These are phyloP conservation scores for Apodemus agrarius DNA, from an alignment of 2,797 vertebrate species.

Conservation along the genomic window DNA sequence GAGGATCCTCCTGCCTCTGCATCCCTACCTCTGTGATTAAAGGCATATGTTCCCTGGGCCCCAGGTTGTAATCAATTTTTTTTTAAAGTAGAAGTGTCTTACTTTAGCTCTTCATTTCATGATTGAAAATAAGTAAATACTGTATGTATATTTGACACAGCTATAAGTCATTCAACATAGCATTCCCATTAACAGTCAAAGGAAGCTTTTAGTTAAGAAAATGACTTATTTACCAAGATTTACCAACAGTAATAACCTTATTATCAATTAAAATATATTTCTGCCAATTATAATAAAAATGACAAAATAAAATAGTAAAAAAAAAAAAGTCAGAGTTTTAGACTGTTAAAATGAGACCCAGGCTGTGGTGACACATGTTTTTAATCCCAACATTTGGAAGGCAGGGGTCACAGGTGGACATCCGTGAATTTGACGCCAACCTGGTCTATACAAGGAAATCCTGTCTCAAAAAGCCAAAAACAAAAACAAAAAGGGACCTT, in stretches of 20 bases:
- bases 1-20: neutral
- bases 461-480: neutral
- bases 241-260: conserved; percentile 37
- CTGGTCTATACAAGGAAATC: neutral
- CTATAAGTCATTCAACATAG: conserved; percentile 21
- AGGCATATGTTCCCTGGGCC: neutral
- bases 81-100: conserved; percentile 47
- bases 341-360: conserved; percentile 1
- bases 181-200: conserved; percentile 13
- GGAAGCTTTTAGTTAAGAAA: conserved; percentile 50
- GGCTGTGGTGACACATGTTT: neutral
- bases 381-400: neutral
- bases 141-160: conserved; percentile 6
- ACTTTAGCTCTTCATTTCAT: conserved; percentile 64
- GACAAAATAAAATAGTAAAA: conserved; percentile 63
- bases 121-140: conserved; percentile 56
- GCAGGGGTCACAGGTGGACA: neutral
- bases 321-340: conserved; percentile 49
- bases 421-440: neutral
- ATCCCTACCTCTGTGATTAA: neutral
- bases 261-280: conserved; percentile 60
- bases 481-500: neutral
- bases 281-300: conserved; percentile 69
- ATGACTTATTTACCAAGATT: conserved; percentile 15
- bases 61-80: neutral